These are phyloP conservation scores for Gobius niger DNA, from an alignment of 2,113 vertebrate genomes.

Conservation along the genomic window DNA sequence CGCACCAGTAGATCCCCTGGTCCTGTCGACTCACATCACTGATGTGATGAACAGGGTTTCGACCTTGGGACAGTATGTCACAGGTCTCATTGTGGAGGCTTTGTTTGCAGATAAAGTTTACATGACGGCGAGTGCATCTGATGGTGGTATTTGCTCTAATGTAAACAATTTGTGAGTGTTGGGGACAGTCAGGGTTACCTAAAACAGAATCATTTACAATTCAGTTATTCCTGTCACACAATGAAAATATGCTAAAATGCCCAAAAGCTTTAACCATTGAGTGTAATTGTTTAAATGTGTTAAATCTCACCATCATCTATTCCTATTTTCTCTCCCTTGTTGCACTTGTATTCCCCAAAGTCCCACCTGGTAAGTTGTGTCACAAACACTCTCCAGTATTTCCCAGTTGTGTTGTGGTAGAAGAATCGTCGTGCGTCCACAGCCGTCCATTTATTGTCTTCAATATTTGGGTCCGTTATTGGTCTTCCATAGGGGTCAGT, in stretches of 20 bases:
- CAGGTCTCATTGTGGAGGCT: not conserved
- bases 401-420: not conserved
- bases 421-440: accelerated
- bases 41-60: not conserved
- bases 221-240: no score
- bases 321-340: accelerated
- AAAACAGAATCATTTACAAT: no score
- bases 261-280: not conserved
- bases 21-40: not conserved
- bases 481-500: accelerated
- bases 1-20: not conserved
- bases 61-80: not conserved
- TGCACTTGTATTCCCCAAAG: not conserved
- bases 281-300: not conserved
- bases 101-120: not conserved
- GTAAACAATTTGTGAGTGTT: not conserved
- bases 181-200: no score
- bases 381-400: not conserved
- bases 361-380: accelerated
- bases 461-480: accelerated
- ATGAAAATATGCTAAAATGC: no score
- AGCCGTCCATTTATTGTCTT: not conserved
- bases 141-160: not conserved
- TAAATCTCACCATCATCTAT: not conserved
- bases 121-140: not conserved